phyloP scores from a whole-genome alignment of 2,113 vertebrate species.

The Callithrix jacchus region DNA sequence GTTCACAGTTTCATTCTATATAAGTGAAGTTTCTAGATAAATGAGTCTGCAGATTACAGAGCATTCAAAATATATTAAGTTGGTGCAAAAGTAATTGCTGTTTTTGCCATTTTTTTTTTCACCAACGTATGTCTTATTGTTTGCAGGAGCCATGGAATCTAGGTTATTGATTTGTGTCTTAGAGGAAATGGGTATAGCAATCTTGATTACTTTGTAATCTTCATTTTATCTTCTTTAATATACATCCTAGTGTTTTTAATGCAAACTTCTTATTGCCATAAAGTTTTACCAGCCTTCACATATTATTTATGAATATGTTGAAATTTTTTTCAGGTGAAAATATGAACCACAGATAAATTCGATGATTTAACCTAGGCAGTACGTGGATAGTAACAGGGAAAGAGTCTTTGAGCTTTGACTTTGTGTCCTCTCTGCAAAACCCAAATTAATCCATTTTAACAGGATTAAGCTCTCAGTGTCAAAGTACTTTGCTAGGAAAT shows the following conservation, averaged over 20 bases:
- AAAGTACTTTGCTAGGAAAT: conserved; percentile 58
- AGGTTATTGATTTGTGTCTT: neutral
- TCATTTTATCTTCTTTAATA: neutral
- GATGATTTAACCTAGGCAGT: neutral
- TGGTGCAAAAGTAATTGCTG: too few species aligned
- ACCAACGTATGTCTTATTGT: neutral
- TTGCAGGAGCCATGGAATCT: neutral
- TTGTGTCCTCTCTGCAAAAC: neutral
- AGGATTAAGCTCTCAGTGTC: conserved; percentile 5
- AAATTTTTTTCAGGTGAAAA: neutral
- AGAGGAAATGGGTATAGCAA: neutral
- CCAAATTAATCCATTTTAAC: conserved; percentile 53
- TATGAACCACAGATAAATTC: neutral
- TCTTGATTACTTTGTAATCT: conserved; percentile 41
- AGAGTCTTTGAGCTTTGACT: neutral
- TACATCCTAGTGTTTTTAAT: conserved; percentile 4
- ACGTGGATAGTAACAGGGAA: neutral
- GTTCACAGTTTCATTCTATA: neutral
- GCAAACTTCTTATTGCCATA: neutral
- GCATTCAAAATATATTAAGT: neutral
- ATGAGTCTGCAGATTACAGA: neutral
- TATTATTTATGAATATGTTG: neutral
- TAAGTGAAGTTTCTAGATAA: neutral
- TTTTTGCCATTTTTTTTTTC: too few species aligned
- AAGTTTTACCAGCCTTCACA: neutral